phyloP scores from a whole-genome alignment of 2,888 invertebrate genomes.

The Trilocha varians region DNA sequence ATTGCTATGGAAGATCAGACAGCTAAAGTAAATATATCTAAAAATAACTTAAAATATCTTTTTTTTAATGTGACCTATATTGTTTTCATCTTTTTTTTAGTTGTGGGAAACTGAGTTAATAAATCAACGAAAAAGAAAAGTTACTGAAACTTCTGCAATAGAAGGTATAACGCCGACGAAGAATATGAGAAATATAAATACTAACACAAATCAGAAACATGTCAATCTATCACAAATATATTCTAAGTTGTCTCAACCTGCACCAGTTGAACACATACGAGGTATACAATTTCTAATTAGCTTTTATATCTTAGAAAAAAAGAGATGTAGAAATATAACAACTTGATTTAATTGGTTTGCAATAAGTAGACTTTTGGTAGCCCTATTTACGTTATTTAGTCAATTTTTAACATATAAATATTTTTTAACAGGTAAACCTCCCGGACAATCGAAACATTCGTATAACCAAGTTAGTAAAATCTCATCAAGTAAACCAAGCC shows the following conservation, averaged over 20 bases:
- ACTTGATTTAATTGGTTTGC: too few species aligned
- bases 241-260: constrained; percentile 62
- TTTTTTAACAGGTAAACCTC: constrained; percentile 52
- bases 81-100: constrained; percentile 25
- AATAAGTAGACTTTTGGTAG: too few species aligned
- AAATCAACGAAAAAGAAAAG: constrained; percentile 53
- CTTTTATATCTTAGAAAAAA: too few species aligned
- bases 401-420: constrained; percentile 6
- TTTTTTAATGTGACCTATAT: too few species aligned
- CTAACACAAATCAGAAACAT: constrained; percentile 61
- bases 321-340: too few species aligned
- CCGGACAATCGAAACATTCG: constrained; percentile 64
- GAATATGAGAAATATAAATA: constrained; percentile 56
- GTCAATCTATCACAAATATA: constrained; percentile 65
- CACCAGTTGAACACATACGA: constrained; percentile 42
- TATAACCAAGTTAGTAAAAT: constrained; percentile 71
- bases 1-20: constrained; percentile 64
- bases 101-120: constrained; percentile 61
- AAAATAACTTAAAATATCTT: background rate
- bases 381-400: too few species aligned
- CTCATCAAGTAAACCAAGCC: constrained; percentile 64
- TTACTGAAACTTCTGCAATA: constrained; percentile 42
- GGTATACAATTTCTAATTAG: constrained; percentile 4
- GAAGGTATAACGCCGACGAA: constrained; percentile 48
- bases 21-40: constrained; percentile 35